Evolutionary conservation across 2,113 vertebrate genomes (phyloP).

Genomic region (Leucosticte australis): DNA sequence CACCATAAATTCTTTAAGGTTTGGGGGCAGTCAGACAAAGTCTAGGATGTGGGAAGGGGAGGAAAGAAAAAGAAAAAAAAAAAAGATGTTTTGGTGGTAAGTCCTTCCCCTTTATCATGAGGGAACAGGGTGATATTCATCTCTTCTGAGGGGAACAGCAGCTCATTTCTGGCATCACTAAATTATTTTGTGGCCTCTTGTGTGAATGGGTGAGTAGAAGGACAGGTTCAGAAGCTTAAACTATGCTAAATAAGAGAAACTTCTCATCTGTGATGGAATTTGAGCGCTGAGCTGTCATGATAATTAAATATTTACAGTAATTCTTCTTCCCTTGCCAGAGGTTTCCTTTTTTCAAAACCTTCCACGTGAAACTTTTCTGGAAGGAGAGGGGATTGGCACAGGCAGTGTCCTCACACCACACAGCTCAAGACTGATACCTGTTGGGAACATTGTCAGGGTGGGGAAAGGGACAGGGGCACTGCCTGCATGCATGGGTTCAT

Average conservation of each 20-base stretch:
- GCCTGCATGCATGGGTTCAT: neutral
- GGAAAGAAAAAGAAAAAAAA: neutral
- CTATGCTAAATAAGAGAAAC: slow-evolving; percentile 30
- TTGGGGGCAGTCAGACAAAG: neutral
- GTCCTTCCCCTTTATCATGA: neutral
- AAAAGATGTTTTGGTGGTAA: neutral
- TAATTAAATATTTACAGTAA: slow-evolving; percentile 42
- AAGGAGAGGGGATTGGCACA: neutral
- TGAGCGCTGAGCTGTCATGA: slow-evolving; percentile 16
- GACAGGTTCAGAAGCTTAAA: slow-evolving; percentile 20
- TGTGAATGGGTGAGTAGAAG: neutral
- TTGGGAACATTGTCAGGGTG: neutral
- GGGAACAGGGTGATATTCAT: neutral
- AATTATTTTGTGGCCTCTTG: neutral
- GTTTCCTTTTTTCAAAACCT: slow-evolving; percentile 14
- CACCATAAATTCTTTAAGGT: neutral
- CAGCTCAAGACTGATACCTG: neutral
- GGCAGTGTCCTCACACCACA: fast-evolving
- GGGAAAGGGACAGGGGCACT: neutral
- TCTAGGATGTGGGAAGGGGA: neutral
- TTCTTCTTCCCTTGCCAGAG: neutral
- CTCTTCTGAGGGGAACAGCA: neutral
- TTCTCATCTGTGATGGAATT: slow-evolving; percentile 29
- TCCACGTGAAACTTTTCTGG: neutral
- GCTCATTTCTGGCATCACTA: neutral